Conservation (phyloP, 1,140 invertebrate genomes). For the Belonocnema kinseyi region DNA sequence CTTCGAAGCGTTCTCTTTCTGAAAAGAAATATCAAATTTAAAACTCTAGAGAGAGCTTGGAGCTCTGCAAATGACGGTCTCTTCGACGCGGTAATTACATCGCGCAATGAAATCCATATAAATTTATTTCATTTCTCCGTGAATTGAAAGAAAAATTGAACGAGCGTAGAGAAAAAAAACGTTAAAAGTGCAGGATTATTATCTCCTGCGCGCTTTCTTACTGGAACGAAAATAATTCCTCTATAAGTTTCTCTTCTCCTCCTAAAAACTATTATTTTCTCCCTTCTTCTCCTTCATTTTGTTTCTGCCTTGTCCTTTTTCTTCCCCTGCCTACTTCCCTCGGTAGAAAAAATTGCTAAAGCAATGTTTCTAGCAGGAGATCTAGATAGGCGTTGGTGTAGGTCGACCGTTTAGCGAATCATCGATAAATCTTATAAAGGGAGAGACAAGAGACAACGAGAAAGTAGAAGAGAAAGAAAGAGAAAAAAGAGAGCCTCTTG, state of each 20-base stretch:
- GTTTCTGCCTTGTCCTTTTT: neutral
- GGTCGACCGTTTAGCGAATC: constrained; percentile 24
- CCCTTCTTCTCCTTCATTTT: constrained; percentile 29
- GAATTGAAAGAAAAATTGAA: constrained; percentile 26
- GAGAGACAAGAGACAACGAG: neutral
- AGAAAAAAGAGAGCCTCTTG: constrained; percentile 13
- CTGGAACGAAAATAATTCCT: constrained; percentile 13
- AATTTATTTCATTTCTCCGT: constrained; percentile 21
- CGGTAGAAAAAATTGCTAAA: constrained; percentile 1
- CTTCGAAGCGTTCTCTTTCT: no score
- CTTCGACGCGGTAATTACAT: constrained; percentile 4
- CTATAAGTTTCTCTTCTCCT: neutral
- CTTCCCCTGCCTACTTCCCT: neutral
- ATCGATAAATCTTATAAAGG: constrained; percentile 30
- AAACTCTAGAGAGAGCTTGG: neutral
- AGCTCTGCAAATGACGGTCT: constrained; percentile 14
- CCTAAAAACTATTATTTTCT: constrained; percentile 23
- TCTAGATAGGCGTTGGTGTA: constrained; percentile 23
- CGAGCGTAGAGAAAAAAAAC: constrained; percentile 1
- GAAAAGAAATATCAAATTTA: constrained; percentile 14
- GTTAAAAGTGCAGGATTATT: constrained; percentile 23
- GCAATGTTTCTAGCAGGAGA: constrained; percentile 11
- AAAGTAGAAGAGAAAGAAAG: neutral
- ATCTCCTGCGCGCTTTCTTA: constrained; percentile 5
- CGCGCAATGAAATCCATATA: constrained; percentile 7